Evolutionary conservation across 2,797 vertebrate species (phyloP), one percentile per base, ranked within the genome.

Genomic region (Platyrinchus mystaceus): DNA sequence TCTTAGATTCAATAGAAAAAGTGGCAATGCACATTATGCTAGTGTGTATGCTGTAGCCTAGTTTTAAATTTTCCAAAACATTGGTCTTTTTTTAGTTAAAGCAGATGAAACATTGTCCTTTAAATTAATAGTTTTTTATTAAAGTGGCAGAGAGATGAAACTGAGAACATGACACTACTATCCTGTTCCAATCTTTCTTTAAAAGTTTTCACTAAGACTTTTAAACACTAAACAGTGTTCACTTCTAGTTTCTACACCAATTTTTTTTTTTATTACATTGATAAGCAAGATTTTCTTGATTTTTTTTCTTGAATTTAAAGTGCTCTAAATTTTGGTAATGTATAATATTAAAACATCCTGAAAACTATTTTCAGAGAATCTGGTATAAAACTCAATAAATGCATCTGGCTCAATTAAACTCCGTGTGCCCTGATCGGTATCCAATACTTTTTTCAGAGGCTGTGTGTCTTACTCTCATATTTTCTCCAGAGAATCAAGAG

Each of bases 391-490:
- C 70, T 81, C 87, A 90, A 20, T 52, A 79, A 84, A 55, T 66
- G 63, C 60, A 79, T 56, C 74, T 93, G 90, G 59, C 43, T 91
- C 84, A 78, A 53, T 63, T 95, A 89, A 96, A 92, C 77, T 95
- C 88, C 71, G 67, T 71, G 91, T 47, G 90, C 86, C 89, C 93
- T 69, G 71, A 78, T 50, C 7, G 7, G 62, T 88, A 86, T 78
- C 74, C 70, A 86, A 36, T 87, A 88, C 87, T 62, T 95, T 95
- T 83, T 97, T 68, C 64, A 93, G 84, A 94, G 82, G 84, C 74
- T 49, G 77, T 41, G 55, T 79, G 62, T 88, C 93, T 96, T 96
- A 92, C 91, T 85, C 73, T 94, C 87, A 77, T 93, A 64, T 95
- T 92, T 91, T 84, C 67, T 81, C 7, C 34, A 52, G 68, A 87